phyloP scores from a whole-genome alignment of 2,113 vertebrate genomes.

The Tachycineta bicolor region DNA sequence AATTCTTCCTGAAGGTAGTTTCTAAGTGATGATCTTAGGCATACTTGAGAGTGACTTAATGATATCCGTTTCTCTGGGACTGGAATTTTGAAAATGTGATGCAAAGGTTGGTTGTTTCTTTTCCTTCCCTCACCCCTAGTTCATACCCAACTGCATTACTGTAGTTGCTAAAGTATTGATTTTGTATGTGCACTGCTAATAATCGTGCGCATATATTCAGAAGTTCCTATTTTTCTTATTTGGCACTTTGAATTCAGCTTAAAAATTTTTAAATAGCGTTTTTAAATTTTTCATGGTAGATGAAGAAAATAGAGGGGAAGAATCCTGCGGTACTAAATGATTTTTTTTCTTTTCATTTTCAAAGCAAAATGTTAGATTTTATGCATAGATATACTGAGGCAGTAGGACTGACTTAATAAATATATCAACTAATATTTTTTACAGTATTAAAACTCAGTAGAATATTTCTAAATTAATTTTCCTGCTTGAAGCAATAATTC shows the following conservation, averaged over 20 bases:
- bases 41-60: neutral
- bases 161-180: neutral
- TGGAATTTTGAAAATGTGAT: neutral
- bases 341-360: neutral
- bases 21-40: neutral
- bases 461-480: neutral
- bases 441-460: neutral
- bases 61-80: neutral
- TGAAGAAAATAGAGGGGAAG: neutral
- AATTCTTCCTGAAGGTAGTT: neutral
- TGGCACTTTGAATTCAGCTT: neutral
- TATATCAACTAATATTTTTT: neutral
- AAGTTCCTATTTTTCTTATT: neutral
- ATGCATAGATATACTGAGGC: neutral
- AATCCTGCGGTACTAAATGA: neutral
- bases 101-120: neutral
- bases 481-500: neutral
- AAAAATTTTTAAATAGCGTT: neutral
- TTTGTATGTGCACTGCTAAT: neutral
- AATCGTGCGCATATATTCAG: neutral
- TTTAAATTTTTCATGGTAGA: neutral
- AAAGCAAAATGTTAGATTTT: neutral
- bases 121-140: accelerated
- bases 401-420: neutral
- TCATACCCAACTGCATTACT: neutral